phyloP scores from a whole-genome alignment of 2,888 invertebrate genomes.

The Laothoe populi region DNA sequence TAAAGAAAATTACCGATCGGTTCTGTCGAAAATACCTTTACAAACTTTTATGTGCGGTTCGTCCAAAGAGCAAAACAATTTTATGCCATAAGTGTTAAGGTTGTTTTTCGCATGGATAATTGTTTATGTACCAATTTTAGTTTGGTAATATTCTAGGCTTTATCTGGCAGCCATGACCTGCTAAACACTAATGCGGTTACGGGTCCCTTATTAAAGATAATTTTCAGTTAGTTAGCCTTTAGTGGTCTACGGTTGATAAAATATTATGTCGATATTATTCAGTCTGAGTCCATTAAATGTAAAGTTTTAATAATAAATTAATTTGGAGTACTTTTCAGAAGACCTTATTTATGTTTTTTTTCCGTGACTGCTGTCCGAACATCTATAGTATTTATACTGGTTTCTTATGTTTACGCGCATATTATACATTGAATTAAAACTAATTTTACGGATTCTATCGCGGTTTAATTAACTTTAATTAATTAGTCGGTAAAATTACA shows the following conservation, averaged over 20 bases:
- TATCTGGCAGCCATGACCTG: slow-evolving; percentile 66
- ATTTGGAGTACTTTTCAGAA: no score
- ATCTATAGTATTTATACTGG: no score
- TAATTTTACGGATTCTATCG: no score
- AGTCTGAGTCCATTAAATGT: neutral
- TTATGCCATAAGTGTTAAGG: slow-evolving; percentile 39
- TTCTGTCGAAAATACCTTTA: slow-evolving; percentile 63
- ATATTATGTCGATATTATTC: slow-evolving; percentile 22
- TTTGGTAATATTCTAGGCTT: slow-evolving; percentile 59
- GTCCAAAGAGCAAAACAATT: slow-evolving; percentile 30
- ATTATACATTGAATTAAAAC: no score
- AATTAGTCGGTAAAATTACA: no score
- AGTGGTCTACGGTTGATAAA: slow-evolving; percentile 20
- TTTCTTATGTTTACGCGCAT: no score
- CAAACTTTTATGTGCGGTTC: slow-evolving; percentile 48
- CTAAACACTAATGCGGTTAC: slow-evolving; percentile 66
- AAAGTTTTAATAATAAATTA: no score
- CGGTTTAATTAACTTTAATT: no score
- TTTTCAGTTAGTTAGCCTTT: slow-evolving; percentile 54
- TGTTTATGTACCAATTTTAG: slow-evolving; percentile 33
- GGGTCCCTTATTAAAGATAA: slow-evolving; percentile 58
- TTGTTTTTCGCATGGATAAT: slow-evolving; percentile 40
- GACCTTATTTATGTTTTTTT: no score
- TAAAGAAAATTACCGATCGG: slow-evolving; percentile 76
- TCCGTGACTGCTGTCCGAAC: no score